Conservation (phyloP, 2,888 invertebrate species). For the Mythimna lalbum region DNA sequence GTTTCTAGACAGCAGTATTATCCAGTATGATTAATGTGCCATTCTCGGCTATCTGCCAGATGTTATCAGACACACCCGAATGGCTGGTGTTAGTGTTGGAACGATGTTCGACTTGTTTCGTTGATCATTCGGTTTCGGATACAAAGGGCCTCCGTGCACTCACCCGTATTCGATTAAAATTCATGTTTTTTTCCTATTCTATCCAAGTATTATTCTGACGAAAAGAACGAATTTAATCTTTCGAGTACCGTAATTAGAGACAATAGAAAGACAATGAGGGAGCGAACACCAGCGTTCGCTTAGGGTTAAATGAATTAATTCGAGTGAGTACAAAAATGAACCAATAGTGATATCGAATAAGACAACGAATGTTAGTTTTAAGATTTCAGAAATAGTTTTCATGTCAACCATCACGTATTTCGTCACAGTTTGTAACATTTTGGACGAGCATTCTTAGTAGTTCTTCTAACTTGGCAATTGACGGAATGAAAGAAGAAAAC, state of each 20-base stretch:
- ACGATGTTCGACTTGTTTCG: background rate
- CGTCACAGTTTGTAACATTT: background rate
- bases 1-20: constrained; percentile 40
- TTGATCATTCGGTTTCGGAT: constrained; percentile 2
- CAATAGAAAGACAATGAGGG: no score
- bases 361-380: background rate
- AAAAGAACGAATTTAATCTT: no score
- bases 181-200: no score
- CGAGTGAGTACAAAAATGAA: no score
- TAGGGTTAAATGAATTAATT: no score
- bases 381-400: background rate
- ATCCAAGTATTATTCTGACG: no score
- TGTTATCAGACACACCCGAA: constrained; percentile 70
- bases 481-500: no score
- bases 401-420: background rate
- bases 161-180: no score
- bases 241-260: no score
- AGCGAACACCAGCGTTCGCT: no score
- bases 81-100: constrained; percentile 42
- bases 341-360: background rate
- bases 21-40: constrained; percentile 71
- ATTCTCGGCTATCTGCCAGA: constrained; percentile 71
- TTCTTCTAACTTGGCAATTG: no score
- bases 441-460: background rate
- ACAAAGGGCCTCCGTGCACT: background rate